Evolutionary conservation across 2,888 invertebrate species (phyloP).

Genomic region (Hemicrepidius hirtus): DNA sequence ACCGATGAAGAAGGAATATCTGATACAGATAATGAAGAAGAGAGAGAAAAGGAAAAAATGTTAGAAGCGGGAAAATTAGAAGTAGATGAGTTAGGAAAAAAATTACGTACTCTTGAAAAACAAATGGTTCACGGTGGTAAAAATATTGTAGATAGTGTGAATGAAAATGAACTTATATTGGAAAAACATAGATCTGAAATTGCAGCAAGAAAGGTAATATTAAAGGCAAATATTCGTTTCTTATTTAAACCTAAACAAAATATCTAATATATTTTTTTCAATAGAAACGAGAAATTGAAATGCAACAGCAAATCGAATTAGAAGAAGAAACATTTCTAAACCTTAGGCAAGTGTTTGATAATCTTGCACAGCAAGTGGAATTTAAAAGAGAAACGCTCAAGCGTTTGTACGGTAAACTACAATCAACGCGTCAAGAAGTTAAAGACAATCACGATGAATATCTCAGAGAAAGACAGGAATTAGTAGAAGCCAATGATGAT

Average conservation of each 20-base stretch:
- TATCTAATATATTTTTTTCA: slow-evolving; percentile 26
- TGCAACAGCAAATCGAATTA: slow-evolving; percentile 93
- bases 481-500: slow-evolving; percentile 94
- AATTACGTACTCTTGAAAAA: slow-evolving; percentile 91
- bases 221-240: too few species aligned
- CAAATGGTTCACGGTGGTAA: slow-evolving; percentile 96
- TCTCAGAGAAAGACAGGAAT: slow-evolving; percentile 91
- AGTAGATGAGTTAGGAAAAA: slow-evolving; percentile 84
- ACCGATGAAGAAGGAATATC: slow-evolving; percentile 67
- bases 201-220: slow-evolving; percentile 88
- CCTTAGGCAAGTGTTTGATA: slow-evolving; percentile 92
- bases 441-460: slow-evolving; percentile 91
- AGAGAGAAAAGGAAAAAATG: slow-evolving; percentile 70
- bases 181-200: slow-evolving; percentile 91
- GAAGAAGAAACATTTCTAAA: slow-evolving; percentile 95
- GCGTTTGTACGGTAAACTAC: slow-evolving; percentile 90
- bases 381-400: slow-evolving; percentile 95
- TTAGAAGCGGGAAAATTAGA: slow-evolving; percentile 75
- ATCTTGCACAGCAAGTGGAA: slow-evolving; percentile 97
- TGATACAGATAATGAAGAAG: slow-evolving; percentile 69
- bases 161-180: slow-evolving; percentile 92
- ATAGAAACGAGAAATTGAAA: slow-evolving; percentile 85
- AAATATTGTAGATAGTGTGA: slow-evolving; percentile 96
- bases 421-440: slow-evolving; percentile 84
- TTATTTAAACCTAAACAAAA: background rate